phyloP scores from a whole-genome alignment of 1,140 invertebrate species.

The Tetragnatha versicolor region DNA sequence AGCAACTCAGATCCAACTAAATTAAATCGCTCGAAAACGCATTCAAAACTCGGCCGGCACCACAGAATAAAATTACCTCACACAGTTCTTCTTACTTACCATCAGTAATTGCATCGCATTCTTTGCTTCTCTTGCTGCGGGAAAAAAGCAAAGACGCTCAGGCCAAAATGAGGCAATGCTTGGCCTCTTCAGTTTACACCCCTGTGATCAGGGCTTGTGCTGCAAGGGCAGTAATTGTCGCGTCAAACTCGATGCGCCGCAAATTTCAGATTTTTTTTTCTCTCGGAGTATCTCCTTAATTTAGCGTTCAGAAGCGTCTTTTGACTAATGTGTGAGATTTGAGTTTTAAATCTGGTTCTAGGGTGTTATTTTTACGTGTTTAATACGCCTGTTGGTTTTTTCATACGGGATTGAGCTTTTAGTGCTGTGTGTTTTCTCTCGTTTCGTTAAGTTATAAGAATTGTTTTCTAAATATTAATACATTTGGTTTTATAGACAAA shows the following conservation, averaged over 20 bases:
- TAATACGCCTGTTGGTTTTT: not conserved
- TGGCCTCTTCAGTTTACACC: constrained; percentile 1
- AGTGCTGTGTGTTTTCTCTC: not conserved
- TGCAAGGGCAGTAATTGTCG: constrained; percentile 6
- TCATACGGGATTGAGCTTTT: not conserved
- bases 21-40: constrained; percentile 5
- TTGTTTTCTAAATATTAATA: not conserved
- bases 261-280: constrained; percentile 16
- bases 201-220: not conserved
- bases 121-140: not conserved
- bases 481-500: no score
- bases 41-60: not conserved
- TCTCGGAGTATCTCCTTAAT: constrained; percentile 16
- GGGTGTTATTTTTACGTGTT: not conserved
- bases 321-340: constrained; percentile 20
- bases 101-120: constrained; percentile 16
- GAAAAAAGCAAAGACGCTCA: not conserved
- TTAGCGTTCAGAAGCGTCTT: constrained; percentile 4
- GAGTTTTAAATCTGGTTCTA: not conserved
- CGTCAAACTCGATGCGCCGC: not conserved
- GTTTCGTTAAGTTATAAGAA: not conserved
- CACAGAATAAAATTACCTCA: not conserved
- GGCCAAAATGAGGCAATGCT: no score
- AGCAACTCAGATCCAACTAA: no score
- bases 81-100: constrained; percentile 3